Conservation (phyloP, 2,888 invertebrate species). For the Ditylenchus weischeri region DNA sequence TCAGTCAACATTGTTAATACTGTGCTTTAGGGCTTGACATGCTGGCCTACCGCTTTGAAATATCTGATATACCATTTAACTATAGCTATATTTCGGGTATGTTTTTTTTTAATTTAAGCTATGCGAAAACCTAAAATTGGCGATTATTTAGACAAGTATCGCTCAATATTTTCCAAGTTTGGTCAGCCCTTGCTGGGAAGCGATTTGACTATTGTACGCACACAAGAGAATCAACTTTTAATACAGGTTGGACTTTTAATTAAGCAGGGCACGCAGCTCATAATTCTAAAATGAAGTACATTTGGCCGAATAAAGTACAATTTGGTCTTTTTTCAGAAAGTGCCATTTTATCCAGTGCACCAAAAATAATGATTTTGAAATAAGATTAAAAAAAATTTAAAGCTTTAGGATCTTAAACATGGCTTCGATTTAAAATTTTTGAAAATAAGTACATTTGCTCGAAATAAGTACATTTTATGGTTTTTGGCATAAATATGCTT, state of each 20-base stretch:
- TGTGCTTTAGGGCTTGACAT: constrained; percentile 19
- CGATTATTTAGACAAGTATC: constrained; percentile 16
- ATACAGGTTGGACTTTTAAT: constrained; percentile 14
- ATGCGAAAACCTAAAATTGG: background rate
- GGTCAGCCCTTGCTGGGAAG: background rate
- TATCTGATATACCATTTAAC: constrained; percentile 18
- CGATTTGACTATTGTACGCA: constrained; percentile 14
- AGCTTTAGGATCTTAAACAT: too few species aligned
- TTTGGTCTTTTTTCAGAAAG: too few species aligned
- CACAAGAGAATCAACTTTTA: constrained; percentile 14
- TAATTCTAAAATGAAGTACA: background rate
- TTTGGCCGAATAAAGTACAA: too few species aligned
- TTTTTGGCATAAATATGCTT: too few species aligned
- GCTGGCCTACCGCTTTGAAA: constrained; percentile 22
- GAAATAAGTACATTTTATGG: too few species aligned
- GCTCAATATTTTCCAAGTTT: constrained; percentile 20
- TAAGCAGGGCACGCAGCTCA: too few species aligned
- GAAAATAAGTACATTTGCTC: too few species aligned
- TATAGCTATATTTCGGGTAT: constrained; percentile 21
- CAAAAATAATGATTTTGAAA: too few species aligned
- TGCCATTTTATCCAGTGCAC: too few species aligned
- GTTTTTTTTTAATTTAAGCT: background rate
- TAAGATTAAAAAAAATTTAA: too few species aligned
- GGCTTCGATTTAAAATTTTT: too few species aligned
- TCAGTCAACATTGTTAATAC: too few species aligned